These are phyloP conservation scores for Eumaeus atala DNA, from an alignment of 1,140 invertebrate genomes.

Conservation along the genomic window DNA sequence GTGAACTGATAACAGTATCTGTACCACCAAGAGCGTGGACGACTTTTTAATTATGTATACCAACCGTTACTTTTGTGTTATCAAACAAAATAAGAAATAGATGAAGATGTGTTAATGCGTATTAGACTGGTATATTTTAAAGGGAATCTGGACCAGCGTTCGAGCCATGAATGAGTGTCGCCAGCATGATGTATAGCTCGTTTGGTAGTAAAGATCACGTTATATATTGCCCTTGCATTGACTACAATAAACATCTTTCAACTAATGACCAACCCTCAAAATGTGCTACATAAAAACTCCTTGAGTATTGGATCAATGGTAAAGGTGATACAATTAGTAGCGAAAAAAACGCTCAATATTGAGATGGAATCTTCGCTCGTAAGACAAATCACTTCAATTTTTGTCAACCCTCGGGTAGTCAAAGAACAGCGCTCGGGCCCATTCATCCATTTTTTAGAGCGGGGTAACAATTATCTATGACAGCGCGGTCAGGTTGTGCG, in stretches of 20 bases:
- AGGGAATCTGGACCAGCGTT: conserved; percentile 12
- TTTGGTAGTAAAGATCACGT: conserved; percentile 44
- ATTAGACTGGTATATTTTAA: conserved; percentile 15
- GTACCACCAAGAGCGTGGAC: conserved; percentile 58
- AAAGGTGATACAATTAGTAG: conserved; percentile 45
- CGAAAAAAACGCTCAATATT: conserved; percentile 46
- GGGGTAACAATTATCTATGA: conserved; percentile 53
- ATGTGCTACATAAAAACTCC: conserved; percentile 23
- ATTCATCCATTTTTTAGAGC: conserved; percentile 58
- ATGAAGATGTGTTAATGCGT: conserved; percentile 1
- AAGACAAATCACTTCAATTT: conserved; percentile 61
- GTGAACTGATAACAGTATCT: conserved; percentile 39
- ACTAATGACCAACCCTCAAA: conserved; percentile 16
- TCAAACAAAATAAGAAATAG: background rate
- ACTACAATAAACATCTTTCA: conserved; percentile 48
- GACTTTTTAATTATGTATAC: conserved; percentile 44
- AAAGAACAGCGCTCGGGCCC: conserved; percentile 37
- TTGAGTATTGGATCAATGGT: conserved; percentile 31
- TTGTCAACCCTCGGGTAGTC: conserved; percentile 57
- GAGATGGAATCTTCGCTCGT: conserved; percentile 55
- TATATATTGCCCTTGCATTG: conserved; percentile 35
- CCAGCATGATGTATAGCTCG: conserved; percentile 49
- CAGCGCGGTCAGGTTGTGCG: conserved; percentile 57
- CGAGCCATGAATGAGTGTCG: conserved; percentile 37
- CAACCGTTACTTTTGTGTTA: background rate